Evolutionary conservation across 1,140 invertebrate species (phyloP), one percentile per base, ranked within the genome.

Genomic region (Drosophila subpulchrella): DNA sequence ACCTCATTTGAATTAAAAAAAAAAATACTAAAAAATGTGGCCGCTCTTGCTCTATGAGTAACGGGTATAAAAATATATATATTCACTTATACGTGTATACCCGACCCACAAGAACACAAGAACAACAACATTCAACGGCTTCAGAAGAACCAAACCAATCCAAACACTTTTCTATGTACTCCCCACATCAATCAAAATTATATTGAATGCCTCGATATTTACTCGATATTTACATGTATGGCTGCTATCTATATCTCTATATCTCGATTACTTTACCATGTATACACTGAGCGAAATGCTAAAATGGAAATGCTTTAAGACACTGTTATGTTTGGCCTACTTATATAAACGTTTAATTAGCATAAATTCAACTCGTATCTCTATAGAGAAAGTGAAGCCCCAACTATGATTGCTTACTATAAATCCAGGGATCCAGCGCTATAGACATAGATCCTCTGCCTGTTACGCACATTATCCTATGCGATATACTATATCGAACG

Each of bases 321-420:
- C 76, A 74, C 75, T 90, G 85, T 90, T 90, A 90, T 90, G 86
- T 90, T 90, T 90, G 85, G 85, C 85, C 81, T 72, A 84, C 42
- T 84, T 80, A 56, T 78, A 66, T 65, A 70, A 88, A 79, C 83
- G 51, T 79, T 79, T 86, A 88, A 75, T 86, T 86, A 88, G 83
- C 78, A 73, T 59, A 88, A 88, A 73, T 82, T 84, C 65, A 53
- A 67, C 75, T 60, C n/a, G 41, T 44, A 57, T 39, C 34, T 36
- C 34, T 17, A 70, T 50, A 61, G 58, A 48, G 34, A 8, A 15
- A 15, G 41, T 11, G 13, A 53, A 32, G 34, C 27, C 38, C 24
- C 47, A 15, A 41, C 39, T 63, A 15, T 32, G 10, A 30, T 51
- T 51, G 48, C 48, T 32, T 51, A 51, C 47, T 30, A 39, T 20